phyloP scores from a whole-genome alignment of 2,797 vertebrate genomes.

The Acrossocheilus fasciatus region DNA sequence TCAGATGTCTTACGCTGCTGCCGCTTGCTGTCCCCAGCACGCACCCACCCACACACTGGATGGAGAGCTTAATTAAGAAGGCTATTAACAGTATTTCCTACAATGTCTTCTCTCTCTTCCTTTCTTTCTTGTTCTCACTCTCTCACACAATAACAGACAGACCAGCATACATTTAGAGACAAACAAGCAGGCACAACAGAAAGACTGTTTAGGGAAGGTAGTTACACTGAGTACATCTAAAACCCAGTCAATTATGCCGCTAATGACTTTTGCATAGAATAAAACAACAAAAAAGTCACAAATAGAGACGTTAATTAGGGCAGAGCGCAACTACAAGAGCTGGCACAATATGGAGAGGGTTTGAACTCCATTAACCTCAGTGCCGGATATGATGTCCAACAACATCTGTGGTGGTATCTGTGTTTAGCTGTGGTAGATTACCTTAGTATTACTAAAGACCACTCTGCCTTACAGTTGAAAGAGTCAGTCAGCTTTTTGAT shows the following conservation, averaged over 20 bases:
- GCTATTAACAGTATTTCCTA: slow-evolving; percentile 20
- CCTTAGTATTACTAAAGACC: background rate
- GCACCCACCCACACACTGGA: slow-evolving; percentile 11
- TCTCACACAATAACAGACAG: background rate
- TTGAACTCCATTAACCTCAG: background rate
- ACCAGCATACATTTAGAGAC: slow-evolving; percentile 33
- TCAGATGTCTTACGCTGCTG: slow-evolving; percentile 72
- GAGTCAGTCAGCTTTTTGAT: background rate
- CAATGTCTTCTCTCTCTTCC: background rate
- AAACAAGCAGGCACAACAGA: slow-evolving; percentile 40
- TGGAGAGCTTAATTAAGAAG: slow-evolving; percentile 50
- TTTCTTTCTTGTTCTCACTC: background rate
- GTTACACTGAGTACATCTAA: slow-evolving; percentile 31
- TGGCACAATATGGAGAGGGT: background rate
- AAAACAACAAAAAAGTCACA: slow-evolving; percentile 21
- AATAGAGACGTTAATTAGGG: slow-evolving; percentile 11
- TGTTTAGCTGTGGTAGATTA: background rate
- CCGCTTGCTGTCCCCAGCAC: slow-evolving; percentile 22
- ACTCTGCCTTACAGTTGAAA: background rate
- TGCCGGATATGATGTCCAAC: background rate
- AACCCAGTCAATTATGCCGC: slow-evolving; percentile 27
- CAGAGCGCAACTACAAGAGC: slow-evolving; percentile 15
- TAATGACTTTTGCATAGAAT: slow-evolving; percentile 27
- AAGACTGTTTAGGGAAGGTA: background rate
- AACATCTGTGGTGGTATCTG: background rate